phyloP scores from a whole-genome alignment of 2,888 invertebrate species.

The Agonum fuliginosum region DNA sequence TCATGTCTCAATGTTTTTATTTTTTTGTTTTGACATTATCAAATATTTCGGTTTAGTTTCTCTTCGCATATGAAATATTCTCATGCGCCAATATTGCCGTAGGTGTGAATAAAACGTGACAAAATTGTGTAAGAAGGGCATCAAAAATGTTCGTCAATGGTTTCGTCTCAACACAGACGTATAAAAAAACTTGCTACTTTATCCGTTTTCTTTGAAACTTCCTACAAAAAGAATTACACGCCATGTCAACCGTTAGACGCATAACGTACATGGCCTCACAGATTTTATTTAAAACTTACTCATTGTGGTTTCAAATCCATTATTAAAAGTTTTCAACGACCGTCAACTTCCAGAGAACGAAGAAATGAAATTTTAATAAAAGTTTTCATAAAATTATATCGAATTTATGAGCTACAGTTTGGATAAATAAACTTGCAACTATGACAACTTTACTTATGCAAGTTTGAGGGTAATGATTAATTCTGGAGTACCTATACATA shows the following conservation, averaged over 20 bases:
- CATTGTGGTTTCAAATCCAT: slow-evolving; percentile 50
- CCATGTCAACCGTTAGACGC: slow-evolving; percentile 41
- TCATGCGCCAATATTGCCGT: too few species aligned
- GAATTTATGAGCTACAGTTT: slow-evolving; percentile 25
- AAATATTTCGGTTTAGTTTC: slow-evolving; percentile 1
- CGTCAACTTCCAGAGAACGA: neutral
- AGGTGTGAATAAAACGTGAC: slow-evolving; percentile 21
- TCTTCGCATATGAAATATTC: slow-evolving; percentile 7
- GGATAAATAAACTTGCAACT: slow-evolving; percentile 36
- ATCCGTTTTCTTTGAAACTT: slow-evolving; percentile 41
- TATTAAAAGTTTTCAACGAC: slow-evolving; percentile 43
- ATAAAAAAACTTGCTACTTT: slow-evolving; percentile 47
- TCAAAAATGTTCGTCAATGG: slow-evolving; percentile 13
- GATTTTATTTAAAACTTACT: slow-evolving; percentile 45
- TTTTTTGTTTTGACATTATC: slow-evolving; percentile 4
- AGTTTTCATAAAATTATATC: slow-evolving; percentile 43
- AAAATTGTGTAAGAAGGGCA: slow-evolving; percentile 7
- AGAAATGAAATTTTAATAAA: slow-evolving; percentile 50
- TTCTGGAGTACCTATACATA: neutral
- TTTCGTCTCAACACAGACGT: neutral
- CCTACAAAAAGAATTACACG: slow-evolving; percentile 49
- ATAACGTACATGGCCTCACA: slow-evolving; percentile 14
- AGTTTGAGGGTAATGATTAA: slow-evolving; percentile 1
- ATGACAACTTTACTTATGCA: slow-evolving; percentile 6
- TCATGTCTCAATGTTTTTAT: too few species aligned